Evolutionary conservation across 1,140 invertebrate genomes (phyloP).

Genomic region (Drosophila subobscura): DNA sequence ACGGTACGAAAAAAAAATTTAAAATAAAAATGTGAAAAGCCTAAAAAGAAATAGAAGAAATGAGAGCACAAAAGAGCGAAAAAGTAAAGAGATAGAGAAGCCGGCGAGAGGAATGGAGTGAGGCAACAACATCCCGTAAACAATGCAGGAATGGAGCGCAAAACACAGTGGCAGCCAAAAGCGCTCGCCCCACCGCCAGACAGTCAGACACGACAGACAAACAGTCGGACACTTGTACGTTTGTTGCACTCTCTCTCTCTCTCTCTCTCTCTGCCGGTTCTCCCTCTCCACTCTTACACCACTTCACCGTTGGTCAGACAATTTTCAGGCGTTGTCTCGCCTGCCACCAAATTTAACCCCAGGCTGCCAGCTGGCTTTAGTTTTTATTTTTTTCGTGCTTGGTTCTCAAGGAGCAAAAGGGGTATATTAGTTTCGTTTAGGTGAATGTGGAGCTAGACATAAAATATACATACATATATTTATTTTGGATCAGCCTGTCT

Average conservation of each 20-base stretch:
- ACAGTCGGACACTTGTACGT: slow-evolving; percentile 70
- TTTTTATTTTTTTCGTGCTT: slow-evolving; percentile 25
- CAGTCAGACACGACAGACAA: slow-evolving; percentile 21
- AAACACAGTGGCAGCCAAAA: slow-evolving; percentile 61
- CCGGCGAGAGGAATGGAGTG: neutral
- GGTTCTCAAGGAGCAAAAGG: no score
- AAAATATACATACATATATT: no score
- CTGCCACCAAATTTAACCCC: slow-evolving; percentile 77
- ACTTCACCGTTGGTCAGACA: slow-evolving; percentile 63
- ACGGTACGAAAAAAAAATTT: neutral
- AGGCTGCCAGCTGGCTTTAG: slow-evolving; percentile 52
- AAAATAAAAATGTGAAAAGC: slow-evolving; percentile 15
- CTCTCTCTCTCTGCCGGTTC: no score
- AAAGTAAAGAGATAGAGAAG: neutral
- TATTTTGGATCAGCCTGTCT: neutral
- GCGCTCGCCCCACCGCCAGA: slow-evolving; percentile 20
- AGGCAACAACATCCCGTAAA: slow-evolving; percentile 41
- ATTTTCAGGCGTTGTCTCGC: slow-evolving; percentile 76
- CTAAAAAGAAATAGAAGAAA: no score
- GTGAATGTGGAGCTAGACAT: no score
- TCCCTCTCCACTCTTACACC: neutral
- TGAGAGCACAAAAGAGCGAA: no score
- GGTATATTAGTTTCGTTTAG: no score
- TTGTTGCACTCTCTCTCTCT: slow-evolving; percentile 63
- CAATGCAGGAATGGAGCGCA: slow-evolving; percentile 58